Base-by-base conservation (phyloP, 1,140 invertebrate species). In the Belonocnema kinseyi region DNA sequence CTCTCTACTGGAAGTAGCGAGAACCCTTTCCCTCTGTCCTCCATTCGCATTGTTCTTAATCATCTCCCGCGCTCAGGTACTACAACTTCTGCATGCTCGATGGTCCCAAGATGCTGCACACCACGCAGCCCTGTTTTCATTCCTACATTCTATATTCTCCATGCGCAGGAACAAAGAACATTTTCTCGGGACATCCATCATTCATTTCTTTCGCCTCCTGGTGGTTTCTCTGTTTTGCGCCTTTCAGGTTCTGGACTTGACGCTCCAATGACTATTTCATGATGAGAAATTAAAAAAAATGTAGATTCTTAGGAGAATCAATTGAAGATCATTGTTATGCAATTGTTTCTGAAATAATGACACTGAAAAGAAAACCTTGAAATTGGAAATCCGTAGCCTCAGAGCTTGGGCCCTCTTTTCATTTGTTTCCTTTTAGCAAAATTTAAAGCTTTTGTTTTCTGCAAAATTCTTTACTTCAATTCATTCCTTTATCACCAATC, bases 121-220 rank as follows among this genome's bases (percentile, higher is more conserved):
- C 79, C 80, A 81, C 80, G 80, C 79, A 77, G 82, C 80, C 76
- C 79, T 81, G 80, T 61, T 40, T 66, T 40, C 58, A 66, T 46
- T 33, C 61, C 78, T 82, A 78, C 77, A 77, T 77, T 72, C 72
- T 74, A 73, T 74, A 73, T 52, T 77, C 75, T 53, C 72, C 76
- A 83, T 75, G 76, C 79, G 76, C 79, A 70, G 75, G 80, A 83
- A 83, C 83, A 84, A 84, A 84, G 81, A 78, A 82, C 50, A 66
- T 82, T 77, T 56, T 61, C 70, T 46, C 74, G 56, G 79, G 77
- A 83, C 81, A 79, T 80, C 72, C 61, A 66, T 66, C 14, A 40
- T 33, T 66, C 33, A 66, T 66, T 66, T 40, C 26, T 66, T 66
- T 33, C 10, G 16, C 21, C 58, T 66, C 19, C 58, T 13, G 33